These are phyloP conservation scores for Limnephilus marmoratus DNA, from an alignment of 2,888 invertebrate genomes.

Conservation along the genomic window DNA sequence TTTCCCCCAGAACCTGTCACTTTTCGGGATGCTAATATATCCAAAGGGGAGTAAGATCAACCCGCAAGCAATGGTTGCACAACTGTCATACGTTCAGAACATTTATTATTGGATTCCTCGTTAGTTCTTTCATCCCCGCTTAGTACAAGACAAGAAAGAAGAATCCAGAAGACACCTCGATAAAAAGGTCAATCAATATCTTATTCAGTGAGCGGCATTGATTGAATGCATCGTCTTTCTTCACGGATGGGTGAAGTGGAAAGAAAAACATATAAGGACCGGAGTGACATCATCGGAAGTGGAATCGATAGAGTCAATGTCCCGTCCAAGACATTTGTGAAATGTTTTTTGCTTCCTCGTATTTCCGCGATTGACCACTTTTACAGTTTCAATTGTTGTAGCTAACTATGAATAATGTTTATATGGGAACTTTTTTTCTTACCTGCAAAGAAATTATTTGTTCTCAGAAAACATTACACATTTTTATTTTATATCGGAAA, in stretches of 20 bases:
- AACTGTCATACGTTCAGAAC: too few species aligned
- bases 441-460: too few species aligned
- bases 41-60: too few species aligned
- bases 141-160: neutral
- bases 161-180: neutral
- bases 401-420: too few species aligned
- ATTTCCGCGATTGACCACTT: neutral
- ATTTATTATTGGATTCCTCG: neutral
- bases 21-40: too few species aligned
- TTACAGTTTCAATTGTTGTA: neutral
- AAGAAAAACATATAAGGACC: neutral
- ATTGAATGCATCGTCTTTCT: neutral
- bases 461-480: too few species aligned
- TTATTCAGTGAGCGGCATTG: neutral
- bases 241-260: neutral
- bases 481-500: too few species aligned
- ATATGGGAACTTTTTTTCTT: too few species aligned
- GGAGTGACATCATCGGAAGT: neutral
- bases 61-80: too few species aligned
- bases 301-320: neutral
- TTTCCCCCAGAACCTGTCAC: too few species aligned
- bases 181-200: neutral
- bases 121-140: neutral
- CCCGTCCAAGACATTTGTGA: neutral
- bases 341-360: neutral